Conservation (phyloP, 2,113 vertebrate genomes). For the Python bivittatus region DNA sequence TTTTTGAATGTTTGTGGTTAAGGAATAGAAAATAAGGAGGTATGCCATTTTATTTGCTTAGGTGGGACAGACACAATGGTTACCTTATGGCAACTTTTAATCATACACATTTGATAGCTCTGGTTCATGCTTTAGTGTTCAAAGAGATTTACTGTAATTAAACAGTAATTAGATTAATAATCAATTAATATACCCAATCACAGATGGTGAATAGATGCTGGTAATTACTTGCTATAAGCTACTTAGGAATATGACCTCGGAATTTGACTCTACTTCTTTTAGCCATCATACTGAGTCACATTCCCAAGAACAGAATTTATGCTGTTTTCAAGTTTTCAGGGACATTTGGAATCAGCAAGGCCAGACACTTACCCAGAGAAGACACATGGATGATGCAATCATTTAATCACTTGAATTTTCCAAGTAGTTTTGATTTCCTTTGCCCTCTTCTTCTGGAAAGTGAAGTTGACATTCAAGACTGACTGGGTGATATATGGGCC, state of each 20-base stretch:
- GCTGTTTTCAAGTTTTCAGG: background rate
- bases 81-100: background rate
- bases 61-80: background rate
- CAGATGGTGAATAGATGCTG: background rate
- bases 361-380: background rate
- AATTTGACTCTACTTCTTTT: background rate
- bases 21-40: background rate
- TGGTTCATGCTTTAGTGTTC: background rate
- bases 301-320: background rate
- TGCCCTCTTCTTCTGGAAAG: background rate
- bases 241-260: background rate
- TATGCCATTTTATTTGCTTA: background rate
- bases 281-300: background rate
- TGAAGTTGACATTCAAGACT: background rate
- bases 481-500: background rate
- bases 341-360: background rate
- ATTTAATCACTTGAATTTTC: background rate
- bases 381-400: background rate
- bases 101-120: background rate
- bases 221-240: background rate
- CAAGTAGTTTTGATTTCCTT: background rate
- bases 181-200: background rate
- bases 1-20: background rate
- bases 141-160: background rate
- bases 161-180: background rate